phyloP scores from a whole-genome alignment of 2,113 vertebrate species.

The Leucoraja erinaceus region DNA sequence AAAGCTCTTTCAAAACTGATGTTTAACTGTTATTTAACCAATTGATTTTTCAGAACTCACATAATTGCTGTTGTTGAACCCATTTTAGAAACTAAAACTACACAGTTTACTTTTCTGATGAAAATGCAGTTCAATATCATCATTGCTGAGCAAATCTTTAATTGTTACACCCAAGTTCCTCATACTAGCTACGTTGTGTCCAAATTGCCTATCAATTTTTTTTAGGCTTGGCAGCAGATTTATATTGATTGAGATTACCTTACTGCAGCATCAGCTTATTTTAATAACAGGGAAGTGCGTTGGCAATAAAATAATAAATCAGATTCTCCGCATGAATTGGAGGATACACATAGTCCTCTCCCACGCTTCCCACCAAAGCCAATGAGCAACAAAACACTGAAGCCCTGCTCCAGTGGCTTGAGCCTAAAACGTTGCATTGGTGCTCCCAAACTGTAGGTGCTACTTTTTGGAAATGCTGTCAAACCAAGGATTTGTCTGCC shows the following conservation, averaged over 20 bases:
- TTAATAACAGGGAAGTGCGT: not conserved
- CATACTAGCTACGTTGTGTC: not conserved
- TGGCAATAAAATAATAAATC: not conserved
- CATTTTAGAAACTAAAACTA: not conserved
- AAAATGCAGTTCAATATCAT: not conserved
- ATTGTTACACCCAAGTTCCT: not conserved
- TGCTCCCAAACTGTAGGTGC: too few species aligned
- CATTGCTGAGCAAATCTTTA: not conserved
- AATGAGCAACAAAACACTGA: too few species aligned
- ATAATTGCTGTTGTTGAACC: not conserved
- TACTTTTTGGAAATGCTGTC: too few species aligned
- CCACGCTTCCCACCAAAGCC: not conserved
- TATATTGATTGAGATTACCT: not conserved
- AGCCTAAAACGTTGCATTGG: too few species aligned
- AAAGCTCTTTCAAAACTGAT: not conserved
- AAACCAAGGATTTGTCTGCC: too few species aligned
- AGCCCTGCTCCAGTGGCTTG: too few species aligned
- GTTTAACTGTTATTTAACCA: too few species aligned
- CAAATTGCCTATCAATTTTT: not conserved
- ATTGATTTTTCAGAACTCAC: not conserved
- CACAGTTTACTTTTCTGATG: not conserved
- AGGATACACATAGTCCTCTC: not conserved
- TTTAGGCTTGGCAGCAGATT: not conserved
- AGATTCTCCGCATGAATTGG: not conserved
- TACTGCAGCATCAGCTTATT: not conserved